These are phyloP conservation scores for Pituophis catenifer DNA, from an alignment of 2,113 vertebrate genomes.

Conservation along the genomic window DNA sequence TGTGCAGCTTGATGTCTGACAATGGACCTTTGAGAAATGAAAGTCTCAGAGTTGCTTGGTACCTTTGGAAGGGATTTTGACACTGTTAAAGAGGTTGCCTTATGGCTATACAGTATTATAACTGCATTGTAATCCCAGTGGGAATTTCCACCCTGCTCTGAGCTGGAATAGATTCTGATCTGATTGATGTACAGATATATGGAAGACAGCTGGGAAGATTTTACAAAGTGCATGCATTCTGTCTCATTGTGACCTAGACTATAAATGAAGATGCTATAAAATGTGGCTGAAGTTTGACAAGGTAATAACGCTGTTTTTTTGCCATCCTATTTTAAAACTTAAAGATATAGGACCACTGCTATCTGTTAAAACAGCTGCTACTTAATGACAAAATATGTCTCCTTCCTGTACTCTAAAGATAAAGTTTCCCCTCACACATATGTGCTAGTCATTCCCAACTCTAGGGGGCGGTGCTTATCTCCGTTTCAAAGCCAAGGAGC, in stretches of 20 bases:
- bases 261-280: background rate
- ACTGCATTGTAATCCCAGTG: background rate
- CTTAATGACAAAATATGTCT: background rate
- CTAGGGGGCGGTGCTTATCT: too few relatives aligned
- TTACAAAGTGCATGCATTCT: background rate
- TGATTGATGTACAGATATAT: background rate
- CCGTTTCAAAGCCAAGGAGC: too few relatives aligned
- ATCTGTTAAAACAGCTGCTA: background rate
- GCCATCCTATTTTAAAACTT: background rate
- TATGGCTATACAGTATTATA: background rate
- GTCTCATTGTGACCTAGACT: background rate
- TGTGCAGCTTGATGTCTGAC: background rate
- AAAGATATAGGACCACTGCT: background rate
- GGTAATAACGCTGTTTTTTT: background rate
- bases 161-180: background rate
- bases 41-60: background rate
- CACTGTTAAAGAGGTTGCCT: slow-evolving; percentile 2
- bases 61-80: slow-evolving; percentile 2
- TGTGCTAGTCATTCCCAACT: too few relatives aligned
- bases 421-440: too few relatives aligned
- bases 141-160: background rate
- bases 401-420: background rate
- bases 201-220: background rate
- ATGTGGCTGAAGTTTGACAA: background rate
- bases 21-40: background rate